Conservation (phyloP, 1,140 invertebrate genomes). For the Chionoecetes opilio region DNA sequence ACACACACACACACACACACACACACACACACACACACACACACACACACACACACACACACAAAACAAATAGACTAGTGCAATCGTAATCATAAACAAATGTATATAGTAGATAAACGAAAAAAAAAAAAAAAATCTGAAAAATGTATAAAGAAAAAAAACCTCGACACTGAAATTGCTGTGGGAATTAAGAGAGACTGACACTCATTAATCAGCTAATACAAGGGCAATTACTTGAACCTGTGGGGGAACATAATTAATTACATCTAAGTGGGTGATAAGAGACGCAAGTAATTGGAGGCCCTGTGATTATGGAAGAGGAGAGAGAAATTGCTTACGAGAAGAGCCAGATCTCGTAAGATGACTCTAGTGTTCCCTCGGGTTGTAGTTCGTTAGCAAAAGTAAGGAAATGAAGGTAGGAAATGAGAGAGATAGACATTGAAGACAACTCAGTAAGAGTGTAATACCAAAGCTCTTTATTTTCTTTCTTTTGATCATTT, state of each 20-base stretch:
- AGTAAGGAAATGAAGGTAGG: not conserved
- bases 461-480: no score
- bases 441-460: not conserved
- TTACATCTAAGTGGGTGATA: not conserved
- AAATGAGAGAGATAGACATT: not conserved
- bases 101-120: no score
- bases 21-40: no score
- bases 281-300: not conserved
- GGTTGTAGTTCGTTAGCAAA: not conserved
- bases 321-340: not conserved
- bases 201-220: not conserved
- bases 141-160: no score
- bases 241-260: not conserved
- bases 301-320: not conserved
- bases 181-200: no score
- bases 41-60: no score
- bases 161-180: no score
- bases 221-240: not conserved
- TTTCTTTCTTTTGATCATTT: no score
- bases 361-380: not conserved
- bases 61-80: no score
- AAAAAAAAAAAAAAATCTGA: no score
- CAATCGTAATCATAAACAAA: no score
- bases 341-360: not conserved
- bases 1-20: no score